Base-by-base conservation (phyloP, 2,888 invertebrate species). In the Lycaena phlaeas region DNA sequence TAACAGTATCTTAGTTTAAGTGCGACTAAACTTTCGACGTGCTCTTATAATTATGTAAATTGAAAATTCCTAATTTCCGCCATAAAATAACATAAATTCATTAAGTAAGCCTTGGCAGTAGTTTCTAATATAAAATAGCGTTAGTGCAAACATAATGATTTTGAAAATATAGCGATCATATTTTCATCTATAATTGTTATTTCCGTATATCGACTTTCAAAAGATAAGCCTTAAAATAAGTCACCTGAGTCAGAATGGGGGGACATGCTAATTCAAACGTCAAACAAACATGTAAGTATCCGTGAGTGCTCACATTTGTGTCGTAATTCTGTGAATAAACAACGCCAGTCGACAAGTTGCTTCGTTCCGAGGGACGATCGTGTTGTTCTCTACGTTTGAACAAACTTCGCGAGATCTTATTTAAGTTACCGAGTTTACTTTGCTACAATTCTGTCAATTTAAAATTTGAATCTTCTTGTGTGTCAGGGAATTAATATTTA, bases 351-450 rank as follows among this genome's bases (percentile, higher is more conserved):
- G 54, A 59, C 53, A 62, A 64, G 61, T 61, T 54, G 49, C 52
- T 49, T 54, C 51, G 56, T 59, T 51, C 53, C 56, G 51, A 53
- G 52, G 52, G 56, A 52, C 53, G 51, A 53, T 40, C 41, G 42
- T 54, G 62, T 65, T 66, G 63, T 66, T 64, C 59, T 56, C 59
- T 64, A 56, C 57, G 64, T 59, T 68, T 67, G 64, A 68, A 68
- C 62, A 72, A 73, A 76, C 68, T 74, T 58, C 61, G 52, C 54
- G 49, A 59, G 58, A 70, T 70, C 69, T 69, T 74, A 73, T 78
- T 77, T 76, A 73, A 75, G 63, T 78, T 14, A 52, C 38, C 42
- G 40, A 49, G 45, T 48, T 47, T 46, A 49, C 49, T 49, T 46
- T 46, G 48, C 48, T 51, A 43, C 48, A 50, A 49, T 49, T 48